Evolutionary conservation across 2,113 vertebrate species (phyloP).

Genomic region (Heptranchias perlo): DNA sequence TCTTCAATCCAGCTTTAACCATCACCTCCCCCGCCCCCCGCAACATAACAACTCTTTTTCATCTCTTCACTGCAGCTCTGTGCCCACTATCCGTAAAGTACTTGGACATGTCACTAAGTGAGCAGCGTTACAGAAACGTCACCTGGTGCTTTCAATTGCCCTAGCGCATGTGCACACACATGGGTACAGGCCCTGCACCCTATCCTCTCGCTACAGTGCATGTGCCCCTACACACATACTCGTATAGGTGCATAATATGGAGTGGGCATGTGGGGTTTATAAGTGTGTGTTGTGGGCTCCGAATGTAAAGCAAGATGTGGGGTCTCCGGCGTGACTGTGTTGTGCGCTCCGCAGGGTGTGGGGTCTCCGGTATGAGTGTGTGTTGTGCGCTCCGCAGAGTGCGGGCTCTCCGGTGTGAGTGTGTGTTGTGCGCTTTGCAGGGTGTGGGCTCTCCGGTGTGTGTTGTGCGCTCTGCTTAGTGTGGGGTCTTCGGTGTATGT

Average conservation of each 20-base stretch:
- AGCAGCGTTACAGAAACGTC: background rate
- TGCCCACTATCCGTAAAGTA: too few relatives aligned
- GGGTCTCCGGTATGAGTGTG: background rate
- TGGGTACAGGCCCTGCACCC: background rate
- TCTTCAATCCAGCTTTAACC: background rate
- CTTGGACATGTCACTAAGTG: too few relatives aligned
- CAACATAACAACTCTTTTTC: background rate
- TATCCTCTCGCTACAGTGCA: background rate
- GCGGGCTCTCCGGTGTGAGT: background rate
- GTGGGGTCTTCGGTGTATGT: background rate
- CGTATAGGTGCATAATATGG: background rate
- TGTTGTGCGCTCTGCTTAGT: background rate
- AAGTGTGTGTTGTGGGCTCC: background rate
- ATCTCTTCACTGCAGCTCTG: too few relatives aligned
- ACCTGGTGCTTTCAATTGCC: background rate
- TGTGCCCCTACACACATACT: background rate
- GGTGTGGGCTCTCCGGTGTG: too few relatives aligned
- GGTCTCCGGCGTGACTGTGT: background rate
- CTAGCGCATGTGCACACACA: background rate
- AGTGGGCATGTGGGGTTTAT: background rate
- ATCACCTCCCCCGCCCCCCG: too few relatives aligned
- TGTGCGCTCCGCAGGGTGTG: background rate
- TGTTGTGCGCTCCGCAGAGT: background rate
- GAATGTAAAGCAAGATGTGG: background rate
- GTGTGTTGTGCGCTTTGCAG: background rate